These are phyloP conservation scores for Rynchops niger DNA, from an alignment of 2,113 vertebrate genomes.

Conservation along the genomic window DNA sequence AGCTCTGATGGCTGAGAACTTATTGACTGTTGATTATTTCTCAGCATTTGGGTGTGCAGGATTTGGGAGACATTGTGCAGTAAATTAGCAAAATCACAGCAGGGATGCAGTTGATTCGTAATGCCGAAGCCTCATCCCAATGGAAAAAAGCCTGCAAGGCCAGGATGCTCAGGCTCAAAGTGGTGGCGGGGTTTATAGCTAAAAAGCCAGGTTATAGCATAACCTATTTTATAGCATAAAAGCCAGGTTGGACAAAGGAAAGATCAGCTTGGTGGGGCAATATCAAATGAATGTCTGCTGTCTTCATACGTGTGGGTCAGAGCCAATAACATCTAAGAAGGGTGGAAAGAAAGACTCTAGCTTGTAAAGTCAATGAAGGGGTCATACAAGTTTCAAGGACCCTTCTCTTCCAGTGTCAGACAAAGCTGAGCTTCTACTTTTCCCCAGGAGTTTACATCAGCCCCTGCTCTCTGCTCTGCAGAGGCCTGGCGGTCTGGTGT, in stretches of 20 bases:
- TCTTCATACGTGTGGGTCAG: not conserved
- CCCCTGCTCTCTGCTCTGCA: not conserved
- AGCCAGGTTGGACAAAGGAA: not conserved
- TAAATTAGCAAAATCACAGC: not conserved
- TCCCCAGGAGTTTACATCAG: not conserved
- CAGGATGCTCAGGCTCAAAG: not conserved
- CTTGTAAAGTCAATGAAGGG: not conserved
- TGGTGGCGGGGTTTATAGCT: not conserved
- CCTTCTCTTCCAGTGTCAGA: not conserved
- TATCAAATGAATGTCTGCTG: fast-evolving
- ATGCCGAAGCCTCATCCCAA: not conserved
- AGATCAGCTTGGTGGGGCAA: not conserved
- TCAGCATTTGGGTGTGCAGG: not conserved
- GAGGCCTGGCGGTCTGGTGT: not conserved
- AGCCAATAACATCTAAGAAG: not conserved
- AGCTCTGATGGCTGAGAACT: not conserved
- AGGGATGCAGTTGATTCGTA: not conserved
- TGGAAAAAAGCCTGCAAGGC: not conserved
- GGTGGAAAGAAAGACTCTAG: not conserved
- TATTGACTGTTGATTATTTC: not conserved
- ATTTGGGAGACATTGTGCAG: not conserved
- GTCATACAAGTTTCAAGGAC: not conserved
- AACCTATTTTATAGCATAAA: not conserved
- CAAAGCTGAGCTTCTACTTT: not conserved
- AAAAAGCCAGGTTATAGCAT: not conserved